Percentiles rank a stretch among this genome's conserved stretches.
Conservation (phyloP, 1,140 invertebrate species). For the Drosophila asahinai region DNA sequence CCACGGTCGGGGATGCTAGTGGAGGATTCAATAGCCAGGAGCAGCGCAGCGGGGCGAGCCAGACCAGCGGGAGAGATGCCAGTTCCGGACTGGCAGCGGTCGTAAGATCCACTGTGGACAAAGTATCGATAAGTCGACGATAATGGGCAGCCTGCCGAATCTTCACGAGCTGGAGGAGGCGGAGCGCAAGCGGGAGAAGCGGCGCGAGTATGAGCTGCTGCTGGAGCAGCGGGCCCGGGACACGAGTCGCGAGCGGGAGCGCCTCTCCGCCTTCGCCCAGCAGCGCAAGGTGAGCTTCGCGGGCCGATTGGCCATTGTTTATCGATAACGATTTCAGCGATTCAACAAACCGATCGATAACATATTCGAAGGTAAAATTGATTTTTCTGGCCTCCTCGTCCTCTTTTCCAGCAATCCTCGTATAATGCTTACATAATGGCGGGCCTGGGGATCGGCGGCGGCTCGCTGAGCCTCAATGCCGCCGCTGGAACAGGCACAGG, state of each 20-base stretch:
- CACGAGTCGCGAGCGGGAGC: slow-evolving; percentile 77
- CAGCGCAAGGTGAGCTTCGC: slow-evolving; percentile 71
- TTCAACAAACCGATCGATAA: background rate
- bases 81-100: background rate
- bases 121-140: slow-evolving; percentile 1
- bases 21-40: slow-evolving; percentile 5
- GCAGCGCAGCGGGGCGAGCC: slow-evolving; percentile 19
- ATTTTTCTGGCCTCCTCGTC: background rate
- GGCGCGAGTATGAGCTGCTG: slow-evolving; percentile 79
- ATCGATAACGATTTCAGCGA: background rate
- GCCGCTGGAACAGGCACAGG: slow-evolving; percentile 35
- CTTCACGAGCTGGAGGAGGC: slow-evolving; percentile 86
- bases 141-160: slow-evolving; percentile 88
- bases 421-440: slow-evolving; percentile 80
- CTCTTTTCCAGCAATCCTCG: slow-evolving; percentile 63
- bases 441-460: slow-evolving; percentile 77
- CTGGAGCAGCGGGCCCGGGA: slow-evolving; percentile 77
- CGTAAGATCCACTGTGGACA: slow-evolving; percentile 7
- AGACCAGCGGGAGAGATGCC: slow-evolving; percentile 13
- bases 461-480: slow-evolving; percentile 55
- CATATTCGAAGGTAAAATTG: background rate
- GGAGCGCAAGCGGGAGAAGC: slow-evolving; percentile 80
- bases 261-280: slow-evolving; percentile 66
- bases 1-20: slow-evolving; percentile 18
- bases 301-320: background rate